These are phyloP conservation scores for Holacanthella duospinosa DNA, from an alignment of 2,888 invertebrate species.

Conservation along the genomic window DNA sequence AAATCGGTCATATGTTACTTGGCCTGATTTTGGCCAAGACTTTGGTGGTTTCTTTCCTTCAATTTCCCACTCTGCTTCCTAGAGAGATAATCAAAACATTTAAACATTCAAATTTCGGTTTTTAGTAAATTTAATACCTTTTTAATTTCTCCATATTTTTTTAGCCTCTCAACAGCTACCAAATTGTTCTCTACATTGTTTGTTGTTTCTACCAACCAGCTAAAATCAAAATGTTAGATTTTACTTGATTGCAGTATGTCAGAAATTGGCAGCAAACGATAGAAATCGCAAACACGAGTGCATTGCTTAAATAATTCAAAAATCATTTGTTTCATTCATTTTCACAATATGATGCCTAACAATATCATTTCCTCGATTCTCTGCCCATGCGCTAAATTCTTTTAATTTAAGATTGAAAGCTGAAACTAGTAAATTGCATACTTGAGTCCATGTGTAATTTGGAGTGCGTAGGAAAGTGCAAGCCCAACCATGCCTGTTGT, in stretches of 20 bases:
- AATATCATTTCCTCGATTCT: too few species aligned
- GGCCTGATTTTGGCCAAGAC: slow-evolving; percentile 45
- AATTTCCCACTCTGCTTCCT: slow-evolving; percentile 40
- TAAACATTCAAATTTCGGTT: neutral
- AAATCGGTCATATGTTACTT: slow-evolving; percentile 44
- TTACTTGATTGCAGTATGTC: too few species aligned
- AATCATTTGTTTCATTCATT: too few species aligned
- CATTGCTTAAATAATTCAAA: too few species aligned
- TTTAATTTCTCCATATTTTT: slow-evolving; percentile 64
- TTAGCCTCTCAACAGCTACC: slow-evolving; percentile 48
- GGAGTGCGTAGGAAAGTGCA: slow-evolving; percentile 72
- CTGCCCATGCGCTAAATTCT: too few species aligned
- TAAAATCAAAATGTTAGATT: too few species aligned
- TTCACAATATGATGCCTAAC: too few species aligned
- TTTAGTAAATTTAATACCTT: slow-evolving; percentile 45
- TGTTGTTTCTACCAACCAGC: slow-evolving; percentile 55
- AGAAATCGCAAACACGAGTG: too few species aligned
- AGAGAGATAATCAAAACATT: too few species aligned
- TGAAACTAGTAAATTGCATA: too few species aligned
- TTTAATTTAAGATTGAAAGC: too few species aligned
- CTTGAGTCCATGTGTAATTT: slow-evolving; percentile 41
- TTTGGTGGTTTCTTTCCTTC: slow-evolving; percentile 29
- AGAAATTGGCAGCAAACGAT: too few species aligned
- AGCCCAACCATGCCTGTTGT: slow-evolving; percentile 74
- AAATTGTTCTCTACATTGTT: slow-evolving; percentile 49